Evolutionary conservation across 2,888 invertebrate species (phyloP), one percentile per base, ranked within the genome.

Genomic region (Encarsia formosa): DNA sequence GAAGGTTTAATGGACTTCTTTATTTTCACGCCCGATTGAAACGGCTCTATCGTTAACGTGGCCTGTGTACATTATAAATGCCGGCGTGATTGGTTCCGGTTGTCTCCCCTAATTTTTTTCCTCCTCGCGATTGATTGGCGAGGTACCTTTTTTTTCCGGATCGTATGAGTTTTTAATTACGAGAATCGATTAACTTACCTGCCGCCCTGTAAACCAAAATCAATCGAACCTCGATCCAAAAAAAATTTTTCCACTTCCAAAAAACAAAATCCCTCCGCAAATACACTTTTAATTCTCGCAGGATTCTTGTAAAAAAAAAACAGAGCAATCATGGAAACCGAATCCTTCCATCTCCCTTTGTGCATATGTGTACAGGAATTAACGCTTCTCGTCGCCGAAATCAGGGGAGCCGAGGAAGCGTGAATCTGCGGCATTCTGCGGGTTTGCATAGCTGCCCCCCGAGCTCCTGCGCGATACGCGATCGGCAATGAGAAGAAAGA

Each of bases 21-120:
- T n/a, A n/a, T n/a, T n/a, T n/a, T n/a, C n/a, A n/a, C n/a, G n/a
- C n/a, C n/a, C n/a, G n/a, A n/a, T n/a, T n/a, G n/a, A n/a, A n/a
- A n/a, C n/a, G n/a, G n/a, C n/a, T n/a, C n/a, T 29, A 15, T 59
- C 57, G 58, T 60, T 60, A 61, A n/a, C n/a, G 58, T 56, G 54
- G 58, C 42, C 56, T 59, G 59, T 60, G 58, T 62, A 66, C 66
- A 71, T 71, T 70, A 70, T 70, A 66, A 64, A 68, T 69, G 64
- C 63, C 57, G 57, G 53, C 61, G 64, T 70, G 68, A 70, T 70
- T 69, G 68, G 69, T 66, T 67, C 64, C 63, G n/a, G n/a, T 68
- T 65, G 65, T 63, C 56, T 63, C n/a, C 23, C n/a, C 20, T 16
- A 20, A 29, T 31, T n/a, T 38, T 45, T 59, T 4, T 45, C 24